Evolutionary conservation across 2,888 invertebrate genomes (phyloP).

Genomic region (Formica aserva): DNA sequence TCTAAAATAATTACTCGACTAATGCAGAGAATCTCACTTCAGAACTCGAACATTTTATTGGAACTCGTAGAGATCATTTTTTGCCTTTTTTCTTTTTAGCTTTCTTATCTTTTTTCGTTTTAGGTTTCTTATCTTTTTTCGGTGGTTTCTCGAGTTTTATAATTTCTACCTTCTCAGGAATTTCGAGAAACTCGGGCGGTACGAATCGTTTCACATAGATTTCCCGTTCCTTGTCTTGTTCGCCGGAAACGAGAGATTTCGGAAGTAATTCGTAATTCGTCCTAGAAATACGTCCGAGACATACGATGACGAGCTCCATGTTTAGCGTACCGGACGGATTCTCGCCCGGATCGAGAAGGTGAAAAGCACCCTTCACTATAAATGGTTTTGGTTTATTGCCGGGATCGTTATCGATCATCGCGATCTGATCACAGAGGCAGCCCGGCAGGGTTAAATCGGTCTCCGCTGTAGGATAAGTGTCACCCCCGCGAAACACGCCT

Average conservation of each 20-base stretch:
- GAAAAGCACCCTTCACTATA: slow-evolving; percentile 74
- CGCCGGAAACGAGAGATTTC: slow-evolving; percentile 75
- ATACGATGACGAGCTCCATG: slow-evolving; percentile 77
- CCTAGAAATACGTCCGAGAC: slow-evolving; percentile 78
- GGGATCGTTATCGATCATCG: slow-evolving; percentile 81
- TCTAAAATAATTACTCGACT: slow-evolving; percentile 12
- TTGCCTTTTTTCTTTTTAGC: slow-evolving; percentile 50
- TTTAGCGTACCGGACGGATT: slow-evolving; percentile 80
- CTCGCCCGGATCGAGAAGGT: slow-evolving; percentile 80
- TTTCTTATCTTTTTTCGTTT: slow-evolving; percentile 23
- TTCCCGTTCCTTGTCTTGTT: slow-evolving; percentile 73
- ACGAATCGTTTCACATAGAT: slow-evolving; percentile 75
- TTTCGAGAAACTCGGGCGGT: slow-evolving; percentile 52
- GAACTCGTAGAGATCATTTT: slow-evolving; percentile 8
- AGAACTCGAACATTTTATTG: background rate
- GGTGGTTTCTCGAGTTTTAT: background rate
- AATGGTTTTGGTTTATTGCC: slow-evolving; percentile 80
- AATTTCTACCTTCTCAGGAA: background rate
- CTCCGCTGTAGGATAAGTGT: slow-evolving; percentile 83
- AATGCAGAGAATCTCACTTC: slow-evolving; percentile 12
- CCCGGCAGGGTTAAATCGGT: slow-evolving; percentile 78
- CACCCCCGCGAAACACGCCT: slow-evolving; percentile 80
- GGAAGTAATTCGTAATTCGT: slow-evolving; percentile 79
- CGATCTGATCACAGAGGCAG: slow-evolving; percentile 83
- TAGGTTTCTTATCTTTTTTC: slow-evolving; percentile 50